A percentile compares a stretch with the other conserved stretches of the same genome.
phyloP scores from a whole-genome alignment of 2,797 vertebrate genomes.

The Hyperoplus lanceolatus region DNA sequence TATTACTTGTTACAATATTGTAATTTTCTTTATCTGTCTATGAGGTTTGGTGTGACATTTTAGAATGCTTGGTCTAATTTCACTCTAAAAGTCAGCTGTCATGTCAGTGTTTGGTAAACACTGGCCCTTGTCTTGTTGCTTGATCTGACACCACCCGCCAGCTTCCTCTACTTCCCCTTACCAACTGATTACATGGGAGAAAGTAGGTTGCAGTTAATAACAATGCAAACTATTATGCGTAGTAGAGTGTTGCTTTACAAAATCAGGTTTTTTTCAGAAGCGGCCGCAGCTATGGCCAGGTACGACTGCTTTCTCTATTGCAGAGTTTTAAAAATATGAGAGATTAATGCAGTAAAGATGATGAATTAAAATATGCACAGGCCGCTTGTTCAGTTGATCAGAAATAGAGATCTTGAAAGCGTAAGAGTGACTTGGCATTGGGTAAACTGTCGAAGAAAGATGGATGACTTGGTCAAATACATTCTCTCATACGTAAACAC shows the following conservation, averaged over 20 bases:
- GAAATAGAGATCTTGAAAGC: not conserved
- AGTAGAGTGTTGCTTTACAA: constrained; percentile 19
- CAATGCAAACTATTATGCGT: constrained; percentile 51
- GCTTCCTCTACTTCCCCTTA: constrained; percentile 10
- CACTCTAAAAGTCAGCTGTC: not conserved
- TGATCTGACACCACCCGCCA: not conserved
- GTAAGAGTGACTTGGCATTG: not conserved
- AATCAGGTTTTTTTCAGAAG: constrained; percentile 30
- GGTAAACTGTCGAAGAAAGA: not conserved
- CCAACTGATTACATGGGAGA: constrained; percentile 32
- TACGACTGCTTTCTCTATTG: constrained; percentile 14
- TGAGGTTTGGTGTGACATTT: not conserved
- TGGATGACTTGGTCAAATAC: not conserved
- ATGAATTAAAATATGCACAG: not conserved
- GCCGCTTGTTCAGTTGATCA: constrained; percentile 17
- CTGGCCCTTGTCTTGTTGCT: not conserved
- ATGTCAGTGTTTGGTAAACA: constrained; percentile 8
- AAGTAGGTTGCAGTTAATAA: not conserved
- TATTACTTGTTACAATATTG: not conserved
- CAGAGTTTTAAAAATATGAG: constrained; percentile 20
- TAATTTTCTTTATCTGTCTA: no score
- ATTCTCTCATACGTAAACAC: not conserved
- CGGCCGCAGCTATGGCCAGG: not conserved
- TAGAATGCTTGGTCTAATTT: not conserved
- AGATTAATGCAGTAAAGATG: constrained; percentile 17